Evolutionary conservation across 2,797 vertebrate species (phyloP).

Genomic region (Mus caroli): DNA sequence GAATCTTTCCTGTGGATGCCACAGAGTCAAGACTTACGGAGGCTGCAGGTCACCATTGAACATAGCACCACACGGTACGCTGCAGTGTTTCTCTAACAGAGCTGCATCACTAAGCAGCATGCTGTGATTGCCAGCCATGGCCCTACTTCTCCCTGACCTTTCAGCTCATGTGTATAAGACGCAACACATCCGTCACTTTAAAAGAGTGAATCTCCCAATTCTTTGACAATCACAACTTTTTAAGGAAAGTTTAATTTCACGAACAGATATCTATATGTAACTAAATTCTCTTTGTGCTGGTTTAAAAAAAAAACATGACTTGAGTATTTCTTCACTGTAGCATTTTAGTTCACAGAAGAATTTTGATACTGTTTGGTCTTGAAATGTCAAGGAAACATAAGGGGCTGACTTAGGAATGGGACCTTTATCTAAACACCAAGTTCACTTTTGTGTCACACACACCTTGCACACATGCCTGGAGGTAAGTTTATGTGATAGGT

Average conservation of each 20-base stretch:
- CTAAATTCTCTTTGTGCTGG: neutral
- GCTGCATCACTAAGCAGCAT: neutral
- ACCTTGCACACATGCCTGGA: neutral
- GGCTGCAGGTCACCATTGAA: neutral
- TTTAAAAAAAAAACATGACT: neutral
- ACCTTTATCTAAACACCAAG: neutral
- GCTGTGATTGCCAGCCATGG: neutral
- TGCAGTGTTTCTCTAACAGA: neutral
- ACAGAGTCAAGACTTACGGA: neutral
- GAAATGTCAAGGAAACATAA: neutral
- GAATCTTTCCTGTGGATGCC: neutral
- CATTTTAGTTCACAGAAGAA: neutral
- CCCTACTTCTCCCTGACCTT: neutral
- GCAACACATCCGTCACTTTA: neutral
- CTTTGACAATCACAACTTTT: slow-evolving; percentile 35
- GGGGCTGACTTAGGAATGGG: neutral
- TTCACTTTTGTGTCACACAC: neutral
- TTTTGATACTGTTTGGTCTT: neutral
- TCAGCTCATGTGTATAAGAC: neutral
- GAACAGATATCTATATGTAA: neutral
- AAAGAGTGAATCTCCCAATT: slow-evolving; percentile 5
- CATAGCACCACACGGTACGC: neutral
- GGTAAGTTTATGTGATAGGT: neutral
- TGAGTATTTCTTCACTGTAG: neutral
- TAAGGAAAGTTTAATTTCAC: slow-evolving; percentile 31